These are phyloP conservation scores for Herpetotheres cachinnans DNA, from an alignment of 2,113 vertebrate genomes.

Conservation along the genomic window DNA sequence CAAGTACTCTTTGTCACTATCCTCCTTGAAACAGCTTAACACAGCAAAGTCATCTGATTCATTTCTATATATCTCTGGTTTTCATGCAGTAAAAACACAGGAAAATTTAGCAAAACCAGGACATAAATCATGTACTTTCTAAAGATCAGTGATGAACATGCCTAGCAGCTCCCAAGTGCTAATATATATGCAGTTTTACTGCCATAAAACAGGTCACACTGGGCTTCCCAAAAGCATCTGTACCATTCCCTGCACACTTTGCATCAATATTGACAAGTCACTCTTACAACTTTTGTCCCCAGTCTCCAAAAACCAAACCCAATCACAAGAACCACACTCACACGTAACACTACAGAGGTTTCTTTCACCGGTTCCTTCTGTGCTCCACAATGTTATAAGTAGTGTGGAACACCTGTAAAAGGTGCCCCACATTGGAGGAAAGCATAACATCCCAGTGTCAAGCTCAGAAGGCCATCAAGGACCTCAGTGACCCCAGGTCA, in stretches of 20 bases:
- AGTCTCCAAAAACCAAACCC: not conserved
- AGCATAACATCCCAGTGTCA: not conserved
- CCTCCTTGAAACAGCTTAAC: conserved; percentile 3
- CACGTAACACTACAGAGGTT: not conserved
- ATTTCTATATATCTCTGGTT: not conserved
- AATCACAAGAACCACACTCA: not conserved
- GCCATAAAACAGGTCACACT: not conserved
- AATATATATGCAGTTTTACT: not conserved
- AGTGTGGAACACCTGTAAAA: not conserved
- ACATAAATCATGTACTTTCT: not conserved
- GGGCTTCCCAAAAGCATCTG: not conserved
- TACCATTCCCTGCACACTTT: not conserved
- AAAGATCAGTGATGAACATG: not conserved
- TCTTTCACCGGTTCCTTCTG: not conserved
- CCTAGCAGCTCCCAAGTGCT: not conserved
- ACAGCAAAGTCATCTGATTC: not conserved
- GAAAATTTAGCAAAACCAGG: not conserved
- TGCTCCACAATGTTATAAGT: not conserved
- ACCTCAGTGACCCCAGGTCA: not conserved
- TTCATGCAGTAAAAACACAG: not conserved
- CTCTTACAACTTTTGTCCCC: not conserved
- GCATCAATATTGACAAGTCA: not conserved
- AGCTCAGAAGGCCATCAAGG: not conserved
- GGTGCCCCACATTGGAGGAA: not conserved
- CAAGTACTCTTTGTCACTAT: not conserved